Evolutionary conservation across 53 echinoderm and acorn worm genomes (phyloP), one percentile per base, ranked within the genome.

Genomic region (Zoroaster sp.): DNA sequence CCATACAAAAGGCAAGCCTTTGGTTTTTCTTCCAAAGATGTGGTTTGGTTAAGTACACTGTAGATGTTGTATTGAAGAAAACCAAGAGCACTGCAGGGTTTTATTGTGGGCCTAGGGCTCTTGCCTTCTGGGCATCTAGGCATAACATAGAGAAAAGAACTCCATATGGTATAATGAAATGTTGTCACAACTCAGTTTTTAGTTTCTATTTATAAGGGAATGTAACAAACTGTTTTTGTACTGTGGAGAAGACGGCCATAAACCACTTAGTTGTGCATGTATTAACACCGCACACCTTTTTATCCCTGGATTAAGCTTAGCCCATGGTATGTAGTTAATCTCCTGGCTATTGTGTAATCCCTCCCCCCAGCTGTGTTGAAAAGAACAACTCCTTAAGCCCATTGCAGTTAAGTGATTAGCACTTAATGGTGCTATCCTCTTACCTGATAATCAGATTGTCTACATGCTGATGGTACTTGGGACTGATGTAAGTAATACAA

Each of bases 321-420:
- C 37, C 53, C 55, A 21, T 59, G 63, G n/a, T n/a, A n/a, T n/a
- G n/a, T 32, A 36, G 78, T 38, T 78, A 78, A 78, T 78, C 78
- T 38, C 40, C 44, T 2, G 17, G 12, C 14, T 7, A 44, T 67
- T 66, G 15, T 40, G 37, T 25, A 15, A 5, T 4, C 18, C 81
- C 18, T 15, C 25, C 36, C 67, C 65, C 81, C 81, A 80, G 65
- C 80, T 53, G 35, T 42, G 41, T 80, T 54, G 54, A 8, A 54
- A 8, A 7, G 54, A 80, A 63, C 41, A 72, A 73, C 15, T 41
- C 14, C 35, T 40, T 66, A 81, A 80, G 40, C 59, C 40, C 23
- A 40, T 81, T 42, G 81, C 40, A 81, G 66, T 81, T 63, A 81
- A 66, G 67, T 66, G 81, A 40, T 81, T 66, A 81, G 59, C 31